Base-by-base conservation (phyloP, 2,113 vertebrate genomes). In the Oriolus oriolus region DNA sequence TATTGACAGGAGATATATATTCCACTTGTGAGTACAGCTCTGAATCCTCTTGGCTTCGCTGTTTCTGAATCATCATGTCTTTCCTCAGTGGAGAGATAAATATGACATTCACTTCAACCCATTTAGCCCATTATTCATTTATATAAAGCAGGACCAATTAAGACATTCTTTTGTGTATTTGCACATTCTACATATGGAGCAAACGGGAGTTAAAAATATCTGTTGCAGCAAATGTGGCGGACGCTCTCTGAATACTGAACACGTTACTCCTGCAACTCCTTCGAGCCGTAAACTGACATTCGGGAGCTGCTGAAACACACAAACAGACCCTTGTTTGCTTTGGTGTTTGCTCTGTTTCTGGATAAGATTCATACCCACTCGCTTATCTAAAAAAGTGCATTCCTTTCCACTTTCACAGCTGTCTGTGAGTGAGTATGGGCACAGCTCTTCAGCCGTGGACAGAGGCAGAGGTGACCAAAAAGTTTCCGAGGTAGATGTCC, bases 61-160 rank as follows among this genome's bases (percentile, higher is more conserved):
- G 95, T 97, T 97, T 98, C 93, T 97, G 97, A 98, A 97, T 98
- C 97, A 98, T 97, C 95, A 61, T 96, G 96, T 94, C 96, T 97
- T 97, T 97, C 95, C 96, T 97, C 97, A 93, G 96, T 95, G 97
- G 96, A 97, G 97, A 97, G 97, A 98, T 98, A 98, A 98, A 98
- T 98, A 97, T 95, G 96, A 96, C 96, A 98, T 97, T 98, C 97
- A 97, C 96, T 97, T 97, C 97, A 98, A 97, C 92, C 96, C 97
- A 98, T 98, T 98, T 98, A 98, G 96, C 84, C 97, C 95, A 98
- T 98, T 98, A 98, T 98, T 98, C 97, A 96, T 98, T 98, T 98
- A 95, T 96, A 98, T 97, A 97, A 98, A 98, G 97, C 95, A 97
- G 93, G 91, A 94, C 95, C 96, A 98, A 98, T 98, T 98, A 98